Evolutionary conservation across 1,140 invertebrate genomes (phyloP), one percentile per base, ranked within the genome.

Genomic region (Platyura marginata): DNA sequence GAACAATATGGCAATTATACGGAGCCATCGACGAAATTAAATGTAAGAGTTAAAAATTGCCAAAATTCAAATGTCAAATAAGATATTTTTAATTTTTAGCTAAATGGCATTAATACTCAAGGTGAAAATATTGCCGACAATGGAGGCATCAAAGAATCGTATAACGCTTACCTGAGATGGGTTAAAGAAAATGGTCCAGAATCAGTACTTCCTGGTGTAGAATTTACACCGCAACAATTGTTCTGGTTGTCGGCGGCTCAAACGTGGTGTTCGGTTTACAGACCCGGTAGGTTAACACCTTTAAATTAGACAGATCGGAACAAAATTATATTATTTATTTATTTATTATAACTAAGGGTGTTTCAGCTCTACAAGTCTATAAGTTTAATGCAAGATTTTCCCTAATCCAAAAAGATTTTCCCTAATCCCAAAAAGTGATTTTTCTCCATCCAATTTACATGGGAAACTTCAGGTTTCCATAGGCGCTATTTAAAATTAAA

Each of bases 121-220:
- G 83, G 78, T n/a, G 88, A 93, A 54, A 92, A 92, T 55, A 87
- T 92, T 37, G 88, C 89, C 0, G 87, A 92, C 56, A 90, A 90
- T 56, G 86, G 84, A 16, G 87, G 87, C 1, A 72, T 91, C 19
- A 88, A 88, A 54, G 77, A 87, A 48, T 82, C 89, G 0, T 92
- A 90, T 56, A 68, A 74, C 21, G 84, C 86, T 0, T 89, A 89
- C 58, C 65, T 71, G 29, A 67, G 71, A 6, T 86, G 83, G 79
- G 66, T 66, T 1, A 56, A 72, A 22, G 62, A 70, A 11, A 70
- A 86, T 49, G 72, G 71, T 0, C 50, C 56, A 1, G 82, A 87
- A 48, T 63, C 66, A 1, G 62, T 68, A 44, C 58, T 90, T 2
- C 75, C 79, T 3, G 79, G 77, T 2, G 50, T 81, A 8, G 69